Evolutionary conservation across 2,797 vertebrate species (phyloP).

Genomic region (Thamnophis elegans): DNA sequence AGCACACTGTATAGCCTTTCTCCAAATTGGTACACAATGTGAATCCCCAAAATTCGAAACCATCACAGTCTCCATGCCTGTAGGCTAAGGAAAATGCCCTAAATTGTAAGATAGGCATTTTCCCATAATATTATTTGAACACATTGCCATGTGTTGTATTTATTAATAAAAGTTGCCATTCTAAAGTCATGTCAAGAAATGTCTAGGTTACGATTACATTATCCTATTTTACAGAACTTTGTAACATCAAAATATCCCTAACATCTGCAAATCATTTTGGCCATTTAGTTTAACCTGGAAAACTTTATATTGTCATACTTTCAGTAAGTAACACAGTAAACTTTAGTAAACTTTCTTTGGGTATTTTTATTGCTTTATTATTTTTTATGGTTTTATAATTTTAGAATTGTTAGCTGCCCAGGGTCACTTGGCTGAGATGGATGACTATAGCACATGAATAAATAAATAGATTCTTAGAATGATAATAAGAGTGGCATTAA

Average conservation of each 20-base stretch:
- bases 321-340: neutral
- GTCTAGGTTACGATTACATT: neutral
- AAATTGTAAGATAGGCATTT: neutral
- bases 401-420: neutral
- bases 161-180: neutral
- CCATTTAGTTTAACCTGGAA: neutral
- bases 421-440: neutral
- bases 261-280: neutral
- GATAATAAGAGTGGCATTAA: neutral
- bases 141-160: neutral
- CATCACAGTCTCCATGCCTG: neutral
- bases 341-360: neutral
- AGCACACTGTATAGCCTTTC: neutral
- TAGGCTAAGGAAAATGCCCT: neutral
- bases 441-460: neutral
- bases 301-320: neutral
- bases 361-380: neutral
- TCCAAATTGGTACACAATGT: neutral
- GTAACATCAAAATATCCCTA: neutral
- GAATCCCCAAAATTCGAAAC: neutral
- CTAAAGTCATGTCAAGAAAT: neutral
- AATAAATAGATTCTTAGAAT: neutral
- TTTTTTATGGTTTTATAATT: neutral
- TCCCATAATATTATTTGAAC: neutral
- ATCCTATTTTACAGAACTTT: neutral